Base-by-base conservation (phyloP, 2,888 invertebrate genomes). In the Macrosiphum euphorbiae region DNA sequence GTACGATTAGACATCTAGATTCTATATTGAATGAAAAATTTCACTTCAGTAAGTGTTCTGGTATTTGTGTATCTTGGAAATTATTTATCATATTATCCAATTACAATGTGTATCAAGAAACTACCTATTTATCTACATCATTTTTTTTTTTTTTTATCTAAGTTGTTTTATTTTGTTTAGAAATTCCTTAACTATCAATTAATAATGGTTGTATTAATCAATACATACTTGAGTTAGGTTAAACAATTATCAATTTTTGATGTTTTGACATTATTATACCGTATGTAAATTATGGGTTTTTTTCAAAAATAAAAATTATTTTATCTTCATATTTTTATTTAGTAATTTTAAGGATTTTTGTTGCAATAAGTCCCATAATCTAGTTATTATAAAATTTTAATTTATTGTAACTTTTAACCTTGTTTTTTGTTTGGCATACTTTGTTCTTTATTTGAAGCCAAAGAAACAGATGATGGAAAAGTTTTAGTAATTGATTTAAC, bases 361-460 rank as follows among this genome's bases (percentile, higher is more conserved):
- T 0, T 16, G n/a, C n/a, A 67, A 5, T 67, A 67, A 67, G 16
- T 67, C 16, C 16, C 67, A 2, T 67, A n/a, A n/a, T 5, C 67
- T 67, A 67, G 5, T 67, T 35, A 35, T 20, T 67, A 67, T 16
- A 35, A 67, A 67, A 67, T 67, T 67, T 16, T 58, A 44, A 88
- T 88, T 24, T 11, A 58, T 58, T 26, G 20, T 52, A 35, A 55
- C 7, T 44, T 58, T 28, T 88, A 44, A 93, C 92, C 92, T 89
- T 88, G 78, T 84, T 88, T 92, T 88, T 92, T 84, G 35, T 84
- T 58, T 52, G 41, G 61, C 24, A 50, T 86, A 11, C 44, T 90
- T 35, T 86, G 85, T 86, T 93, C 47, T 4, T 20, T 50, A 41
- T 86, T 90, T 55, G 58, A 94, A 90, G 61, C 7, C 3, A 47